Conservation (phyloP, 64 coral and sea anemone genomes). For the Dendronephthya gigantea region DNA sequence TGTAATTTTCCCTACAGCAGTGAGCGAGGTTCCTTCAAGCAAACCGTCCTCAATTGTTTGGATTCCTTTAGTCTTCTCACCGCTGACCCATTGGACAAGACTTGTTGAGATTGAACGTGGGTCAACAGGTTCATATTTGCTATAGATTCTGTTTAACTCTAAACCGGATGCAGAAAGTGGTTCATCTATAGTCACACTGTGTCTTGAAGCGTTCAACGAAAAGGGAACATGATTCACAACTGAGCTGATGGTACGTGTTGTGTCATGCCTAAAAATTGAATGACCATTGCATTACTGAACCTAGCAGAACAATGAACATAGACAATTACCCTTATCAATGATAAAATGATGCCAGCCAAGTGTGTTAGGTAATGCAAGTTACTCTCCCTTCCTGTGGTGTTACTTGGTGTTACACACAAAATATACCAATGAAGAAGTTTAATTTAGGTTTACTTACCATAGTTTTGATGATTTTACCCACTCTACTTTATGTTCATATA, state of each 20-base stretch:
- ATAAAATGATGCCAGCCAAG: no score
- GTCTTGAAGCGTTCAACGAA: conserved; percentile 16
- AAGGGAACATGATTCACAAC: conserved; percentile 54
- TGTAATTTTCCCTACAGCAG: conserved; percentile 66
- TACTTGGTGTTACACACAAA: no score
- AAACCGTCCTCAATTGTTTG: conserved; percentile 75
- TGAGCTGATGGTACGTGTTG: conserved; percentile 50
- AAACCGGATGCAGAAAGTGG: conserved; percentile 57
- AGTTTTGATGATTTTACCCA: not conserved
- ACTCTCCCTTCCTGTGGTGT: no score
- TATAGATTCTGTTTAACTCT: conserved; percentile 56
- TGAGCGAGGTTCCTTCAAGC: conserved; percentile 59
- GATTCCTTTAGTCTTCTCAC: conserved; percentile 92
- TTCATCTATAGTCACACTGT: conserved; percentile 44
- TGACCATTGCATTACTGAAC: not conserved
- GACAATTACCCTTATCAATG: no score
- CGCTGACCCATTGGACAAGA: conserved; percentile 78
- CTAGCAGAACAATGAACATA: no score
- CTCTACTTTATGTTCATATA: conserved; percentile 8
- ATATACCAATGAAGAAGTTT: no score
- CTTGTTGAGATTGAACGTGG: conserved; percentile 40
- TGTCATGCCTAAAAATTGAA: conserved; percentile 57
- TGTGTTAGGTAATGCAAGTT: no score
- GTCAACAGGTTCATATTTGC: conserved; percentile 78
- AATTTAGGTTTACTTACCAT: not conserved